Percentiles rank a stretch among this genome's conserved stretches.
These are phyloP conservation scores for Chelon labrosus DNA, from an alignment of 2,797 vertebrate species.

Conservation along the genomic window DNA sequence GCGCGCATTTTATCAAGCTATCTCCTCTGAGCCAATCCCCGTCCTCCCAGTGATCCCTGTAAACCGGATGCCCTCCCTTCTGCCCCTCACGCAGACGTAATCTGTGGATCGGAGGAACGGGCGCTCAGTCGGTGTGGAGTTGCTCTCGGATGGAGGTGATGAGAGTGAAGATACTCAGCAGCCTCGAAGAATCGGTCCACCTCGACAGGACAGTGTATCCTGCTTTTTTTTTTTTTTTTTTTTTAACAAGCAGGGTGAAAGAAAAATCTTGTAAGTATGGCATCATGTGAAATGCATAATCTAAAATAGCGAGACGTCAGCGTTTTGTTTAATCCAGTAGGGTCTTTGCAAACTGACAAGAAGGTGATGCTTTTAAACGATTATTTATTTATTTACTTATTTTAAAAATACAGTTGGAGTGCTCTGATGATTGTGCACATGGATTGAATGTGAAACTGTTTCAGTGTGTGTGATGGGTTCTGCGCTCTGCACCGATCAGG, in stretches of 20 bases:
- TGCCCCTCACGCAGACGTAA: slow-evolving; percentile 72
- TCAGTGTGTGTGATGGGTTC: slow-evolving; percentile 19
- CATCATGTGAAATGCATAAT: slow-evolving; percentile 44
- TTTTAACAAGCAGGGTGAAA: slow-evolving; percentile 7
- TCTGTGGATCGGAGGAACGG: slow-evolving; percentile 60
- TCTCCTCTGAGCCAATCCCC: slow-evolving; percentile 74
- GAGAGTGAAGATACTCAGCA: slow-evolving; percentile 55
- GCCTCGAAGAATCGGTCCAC: slow-evolving; percentile 46
- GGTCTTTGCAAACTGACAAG: slow-evolving; percentile 9
- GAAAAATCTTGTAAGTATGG: slow-evolving; percentile 66
- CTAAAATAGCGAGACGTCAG: background rate
- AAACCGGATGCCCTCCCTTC: slow-evolving; percentile 75
- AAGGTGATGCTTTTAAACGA: background rate
- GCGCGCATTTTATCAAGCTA: slow-evolving; percentile 73
- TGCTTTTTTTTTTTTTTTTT: slow-evolving; percentile 2
- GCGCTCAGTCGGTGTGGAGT: slow-evolving; percentile 66
- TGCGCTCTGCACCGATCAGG: slow-evolving; percentile 22
- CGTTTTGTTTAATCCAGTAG: slow-evolving; percentile 13
- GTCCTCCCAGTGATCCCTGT: slow-evolving; percentile 71
- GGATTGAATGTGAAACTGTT: slow-evolving; percentile 28
- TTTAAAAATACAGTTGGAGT: background rate
- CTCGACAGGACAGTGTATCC: slow-evolving; percentile 33
- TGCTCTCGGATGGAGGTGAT: slow-evolving; percentile 62
- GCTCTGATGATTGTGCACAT: background rate
- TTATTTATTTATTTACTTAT: background rate